Percentiles rank a stretch among this genome's conserved stretches.
Conservation (phyloP, 2,888 invertebrate species). For the Neria commutata region DNA sequence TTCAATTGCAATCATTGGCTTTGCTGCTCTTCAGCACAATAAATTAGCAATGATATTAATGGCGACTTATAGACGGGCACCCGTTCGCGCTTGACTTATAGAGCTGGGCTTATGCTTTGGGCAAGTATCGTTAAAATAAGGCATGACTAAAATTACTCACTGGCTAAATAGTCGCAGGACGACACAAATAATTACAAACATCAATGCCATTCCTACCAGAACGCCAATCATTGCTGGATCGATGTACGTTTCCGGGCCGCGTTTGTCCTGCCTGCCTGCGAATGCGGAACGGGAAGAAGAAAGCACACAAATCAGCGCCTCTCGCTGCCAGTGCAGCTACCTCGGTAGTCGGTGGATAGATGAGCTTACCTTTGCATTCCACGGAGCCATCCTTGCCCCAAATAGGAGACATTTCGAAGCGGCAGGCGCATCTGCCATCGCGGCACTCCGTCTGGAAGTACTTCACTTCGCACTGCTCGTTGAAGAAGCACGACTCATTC, state of each 20-base stretch:
- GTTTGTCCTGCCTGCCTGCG: slow-evolving; percentile 65
- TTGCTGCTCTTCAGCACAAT: too few species aligned
- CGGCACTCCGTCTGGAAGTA: slow-evolving; percentile 79
- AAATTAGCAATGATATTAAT: too few species aligned
- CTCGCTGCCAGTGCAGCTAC: not conserved
- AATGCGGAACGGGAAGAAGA: not conserved
- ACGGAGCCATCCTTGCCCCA: slow-evolving; percentile 73
- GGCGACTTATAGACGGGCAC: too few species aligned
- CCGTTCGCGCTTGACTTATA: too few species aligned
- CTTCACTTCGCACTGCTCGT: slow-evolving; percentile 80
- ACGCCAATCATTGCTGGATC: slow-evolving; percentile 92
- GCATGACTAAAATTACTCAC: slow-evolving; percentile 65
- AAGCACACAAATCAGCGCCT: slow-evolving; percentile 7
- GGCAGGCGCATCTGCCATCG: slow-evolving; percentile 78
- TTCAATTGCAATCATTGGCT: too few species aligned
- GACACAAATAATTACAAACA: slow-evolving; percentile 93
- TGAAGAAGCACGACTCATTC: slow-evolving; percentile 83
- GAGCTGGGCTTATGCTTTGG: not conserved
- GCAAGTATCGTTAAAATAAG: not conserved
- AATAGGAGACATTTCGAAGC: slow-evolving; percentile 78
- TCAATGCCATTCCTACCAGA: slow-evolving; percentile 86
- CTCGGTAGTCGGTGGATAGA: too few species aligned
- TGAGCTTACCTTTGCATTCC: slow-evolving; percentile 77
- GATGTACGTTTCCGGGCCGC: slow-evolving; percentile 71
- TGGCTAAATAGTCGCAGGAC: slow-evolving; percentile 90